These are phyloP conservation scores for Trochalopteron elliotii DNA, from an alignment of 2,113 vertebrate species.

Conservation along the genomic window DNA sequence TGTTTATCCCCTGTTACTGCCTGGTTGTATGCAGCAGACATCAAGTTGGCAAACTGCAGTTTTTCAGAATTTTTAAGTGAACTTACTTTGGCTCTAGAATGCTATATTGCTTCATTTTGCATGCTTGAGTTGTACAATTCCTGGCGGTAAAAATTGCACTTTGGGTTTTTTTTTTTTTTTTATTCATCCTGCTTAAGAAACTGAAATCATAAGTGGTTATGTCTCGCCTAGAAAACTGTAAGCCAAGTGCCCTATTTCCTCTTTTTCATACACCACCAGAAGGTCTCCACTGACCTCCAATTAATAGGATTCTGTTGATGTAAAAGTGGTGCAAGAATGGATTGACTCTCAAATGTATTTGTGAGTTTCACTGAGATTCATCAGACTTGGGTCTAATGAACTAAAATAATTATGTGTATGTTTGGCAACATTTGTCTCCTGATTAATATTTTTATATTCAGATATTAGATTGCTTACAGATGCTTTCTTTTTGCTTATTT, in stretches of 20 bases:
- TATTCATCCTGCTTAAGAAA: not conserved
- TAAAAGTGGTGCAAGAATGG: not conserved
- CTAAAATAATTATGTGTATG: not conserved
- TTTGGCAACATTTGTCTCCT: conserved; percentile 5
- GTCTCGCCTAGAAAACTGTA: not conserved
- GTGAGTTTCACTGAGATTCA: not conserved
- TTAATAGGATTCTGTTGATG: not conserved
- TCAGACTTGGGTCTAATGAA: conserved; percentile 1
- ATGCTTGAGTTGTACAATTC: conserved; percentile 39
- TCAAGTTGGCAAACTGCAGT: conserved; percentile 27
- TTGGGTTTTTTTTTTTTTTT: not conserved
- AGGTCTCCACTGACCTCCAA: not conserved
- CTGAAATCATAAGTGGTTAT: conserved; percentile 15
- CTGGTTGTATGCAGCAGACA: conserved; percentile 16
- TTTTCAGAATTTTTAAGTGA: conserved; percentile 53
- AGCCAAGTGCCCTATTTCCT: not conserved
- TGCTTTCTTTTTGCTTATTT: conserved; percentile 23
- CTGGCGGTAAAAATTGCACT: conserved; percentile 28
- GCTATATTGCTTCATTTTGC: conserved; percentile 53
- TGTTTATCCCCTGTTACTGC: conserved; percentile 37
- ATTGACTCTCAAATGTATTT: not conserved
- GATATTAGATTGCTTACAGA: conserved; percentile 30
- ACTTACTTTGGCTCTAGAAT: conserved; percentile 56
- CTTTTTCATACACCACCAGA: not conserved
- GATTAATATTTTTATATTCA: conserved; percentile 27